Conservation (phyloP, 2,113 vertebrate genomes). For the Loxodonta africana region DNA sequence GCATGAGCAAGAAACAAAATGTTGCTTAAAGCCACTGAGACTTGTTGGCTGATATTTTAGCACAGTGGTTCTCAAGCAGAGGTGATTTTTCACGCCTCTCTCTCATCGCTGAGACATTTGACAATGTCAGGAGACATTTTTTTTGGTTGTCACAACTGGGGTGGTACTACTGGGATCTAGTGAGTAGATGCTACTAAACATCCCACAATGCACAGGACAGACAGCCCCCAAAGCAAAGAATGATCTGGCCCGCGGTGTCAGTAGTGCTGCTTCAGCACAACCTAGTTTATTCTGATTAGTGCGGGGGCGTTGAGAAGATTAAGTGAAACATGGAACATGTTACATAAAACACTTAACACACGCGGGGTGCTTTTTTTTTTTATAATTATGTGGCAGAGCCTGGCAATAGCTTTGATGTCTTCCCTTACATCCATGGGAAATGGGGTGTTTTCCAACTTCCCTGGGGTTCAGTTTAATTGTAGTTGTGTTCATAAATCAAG, state of each 20-base stretch:
- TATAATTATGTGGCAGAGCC: background rate
- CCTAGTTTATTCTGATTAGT: background rate
- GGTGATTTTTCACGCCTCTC: background rate
- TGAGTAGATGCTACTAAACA: background rate
- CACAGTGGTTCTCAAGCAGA: background rate
- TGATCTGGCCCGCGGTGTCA: background rate
- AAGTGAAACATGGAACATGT: slow-evolving; percentile 39
- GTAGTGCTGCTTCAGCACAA: slow-evolving; percentile 28
- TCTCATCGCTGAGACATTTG: background rate
- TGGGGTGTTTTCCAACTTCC: background rate
- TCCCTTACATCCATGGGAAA: background rate
- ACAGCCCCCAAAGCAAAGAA: background rate
- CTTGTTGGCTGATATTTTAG: slow-evolving; percentile 18
- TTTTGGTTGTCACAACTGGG: background rate
- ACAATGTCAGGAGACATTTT: background rate
- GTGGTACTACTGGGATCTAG: background rate
- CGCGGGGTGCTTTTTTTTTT: slow-evolving; percentile 3
- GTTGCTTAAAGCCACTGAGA: background rate
- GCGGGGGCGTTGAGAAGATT: slow-evolving; percentile 20
- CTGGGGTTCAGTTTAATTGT: slow-evolving; percentile 45
- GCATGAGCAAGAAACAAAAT: background rate
- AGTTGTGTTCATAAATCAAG: slow-evolving; percentile 42
- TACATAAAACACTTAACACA: background rate
- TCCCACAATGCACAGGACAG: background rate
- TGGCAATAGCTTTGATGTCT: background rate